Evolutionary conservation across 2,888 invertebrate genomes (phyloP).

Genomic region (Alloplasta piceator): DNA sequence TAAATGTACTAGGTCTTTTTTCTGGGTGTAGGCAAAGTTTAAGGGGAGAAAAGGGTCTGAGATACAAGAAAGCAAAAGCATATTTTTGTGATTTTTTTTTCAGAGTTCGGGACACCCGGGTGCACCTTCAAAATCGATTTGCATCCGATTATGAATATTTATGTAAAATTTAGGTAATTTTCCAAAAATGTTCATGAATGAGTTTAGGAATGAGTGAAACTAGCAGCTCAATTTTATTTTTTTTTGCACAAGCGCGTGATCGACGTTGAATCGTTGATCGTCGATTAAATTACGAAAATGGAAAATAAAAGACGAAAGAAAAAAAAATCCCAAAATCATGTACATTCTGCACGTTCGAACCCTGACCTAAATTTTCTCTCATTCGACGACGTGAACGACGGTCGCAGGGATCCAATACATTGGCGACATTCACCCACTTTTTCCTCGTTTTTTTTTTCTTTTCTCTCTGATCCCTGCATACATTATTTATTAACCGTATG

Average conservation of each 20-base stretch:
- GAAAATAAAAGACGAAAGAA: neutral
- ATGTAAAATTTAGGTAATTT: too few relatives aligned
- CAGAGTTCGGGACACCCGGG: too few relatives aligned
- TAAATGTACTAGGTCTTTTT: too few relatives aligned
- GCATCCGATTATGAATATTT: too few relatives aligned
- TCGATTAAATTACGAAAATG: constrained; percentile 1
- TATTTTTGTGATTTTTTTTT: too few relatives aligned
- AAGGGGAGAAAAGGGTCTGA: too few relatives aligned
- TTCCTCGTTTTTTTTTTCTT: constrained; percentile 13
- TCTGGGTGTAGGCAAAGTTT: too few relatives aligned
- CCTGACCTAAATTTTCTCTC: constrained; percentile 73
- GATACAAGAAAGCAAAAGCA: too few relatives aligned
- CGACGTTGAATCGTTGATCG: neutral
- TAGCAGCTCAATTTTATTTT: too few relatives aligned
- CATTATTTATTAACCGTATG: constrained; percentile 23
- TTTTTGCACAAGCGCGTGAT: neutral
- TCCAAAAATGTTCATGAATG: too few relatives aligned
- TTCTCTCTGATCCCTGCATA: constrained; percentile 9
- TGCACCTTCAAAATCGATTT: too few relatives aligned
- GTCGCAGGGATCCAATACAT: constrained; percentile 40
- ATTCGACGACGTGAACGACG: constrained; percentile 40
- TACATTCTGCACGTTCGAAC: constrained; percentile 61
- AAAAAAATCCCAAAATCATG: constrained; percentile 14
- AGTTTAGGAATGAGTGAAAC: too few relatives aligned
- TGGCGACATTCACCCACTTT: constrained; percentile 72